phyloP scores from a whole-genome alignment of 2,113 vertebrate genomes.

The Oreotragus oreotragus region DNA sequence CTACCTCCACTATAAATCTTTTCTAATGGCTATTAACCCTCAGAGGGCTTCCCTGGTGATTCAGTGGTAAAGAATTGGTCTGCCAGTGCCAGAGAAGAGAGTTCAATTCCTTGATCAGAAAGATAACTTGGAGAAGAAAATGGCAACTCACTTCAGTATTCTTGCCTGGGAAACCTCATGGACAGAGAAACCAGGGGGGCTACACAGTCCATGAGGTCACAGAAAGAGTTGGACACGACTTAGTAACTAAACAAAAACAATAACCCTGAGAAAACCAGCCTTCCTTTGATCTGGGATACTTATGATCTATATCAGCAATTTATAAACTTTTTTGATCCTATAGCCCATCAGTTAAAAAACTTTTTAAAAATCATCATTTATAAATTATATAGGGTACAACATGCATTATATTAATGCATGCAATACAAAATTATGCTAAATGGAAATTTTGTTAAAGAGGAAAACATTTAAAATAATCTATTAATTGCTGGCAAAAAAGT shows the following conservation, averaged over 20 bases:
- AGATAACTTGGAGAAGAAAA: not conserved
- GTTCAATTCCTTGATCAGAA: not conserved
- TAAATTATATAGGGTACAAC: not conserved
- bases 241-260: not conserved
- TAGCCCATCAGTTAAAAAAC: not conserved
- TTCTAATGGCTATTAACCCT: not conserved
- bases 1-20: not conserved
- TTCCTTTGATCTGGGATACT: not conserved
- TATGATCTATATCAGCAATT: not conserved
- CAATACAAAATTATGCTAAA: not conserved
- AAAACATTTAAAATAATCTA: not conserved
- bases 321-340: not conserved
- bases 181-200: not conserved
- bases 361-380: not conserved
- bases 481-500: not conserved
- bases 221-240: not conserved
- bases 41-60: not conserved
- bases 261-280: not conserved
- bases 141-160: not conserved
- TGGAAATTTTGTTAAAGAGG: not conserved
- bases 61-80: not conserved
- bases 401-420: not conserved
- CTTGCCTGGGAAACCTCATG: not conserved
- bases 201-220: not conserved
- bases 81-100: not conserved